Base-by-base conservation (phyloP, 2,888 invertebrate genomes). In the Acronicta leporina region DNA sequence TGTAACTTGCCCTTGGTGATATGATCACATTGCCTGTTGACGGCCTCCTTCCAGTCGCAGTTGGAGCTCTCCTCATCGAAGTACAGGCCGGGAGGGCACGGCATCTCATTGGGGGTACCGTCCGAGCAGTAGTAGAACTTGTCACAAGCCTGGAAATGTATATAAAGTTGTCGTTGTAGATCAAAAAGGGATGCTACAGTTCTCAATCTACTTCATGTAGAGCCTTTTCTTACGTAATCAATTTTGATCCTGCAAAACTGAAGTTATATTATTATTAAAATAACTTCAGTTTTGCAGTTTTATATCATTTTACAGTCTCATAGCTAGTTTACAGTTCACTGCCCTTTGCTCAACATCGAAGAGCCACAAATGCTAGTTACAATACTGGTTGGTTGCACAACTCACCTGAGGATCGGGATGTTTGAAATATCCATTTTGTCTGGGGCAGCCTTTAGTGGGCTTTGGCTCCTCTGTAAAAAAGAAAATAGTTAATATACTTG, bases 51-150 rank as follows among this genome's bases (percentile, higher is more conserved):
- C 97, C 97, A 97, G 69, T 96, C 96, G 82, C 97, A 97, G 79
- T 96, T 96, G 68, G 96, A 96, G 58, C 94, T 91, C 41, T 95
- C 95, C 73, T 97, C 97, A 82, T 97, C 97, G 89, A 97, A 97
- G 84, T 96, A 95, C 38, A 97, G 95, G 38, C 97, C 97, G 27
- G 97, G 96, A 0, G 97, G 97, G 88, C 96, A 96, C 0, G 96
- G 96, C 76, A 95, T 92, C 82, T 95, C 95, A 74, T 96, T 95
- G 44, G 96, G 95, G 0, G 94, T 87, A 0, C 97, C 97, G 73
- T 97, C 97, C 4, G 97, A 96, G 84, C 97, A 97, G 89, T 96
- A 97, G 87, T 96, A 95, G 92, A 97, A 97, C 84, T 97, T 96
- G 87, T 97, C 96, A 80, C 97, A 97, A 0, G 96, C 95, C 89